Evolutionary conservation across 2,888 invertebrate genomes (phyloP).

Genomic region (Acrocyrtus sp.): DNA sequence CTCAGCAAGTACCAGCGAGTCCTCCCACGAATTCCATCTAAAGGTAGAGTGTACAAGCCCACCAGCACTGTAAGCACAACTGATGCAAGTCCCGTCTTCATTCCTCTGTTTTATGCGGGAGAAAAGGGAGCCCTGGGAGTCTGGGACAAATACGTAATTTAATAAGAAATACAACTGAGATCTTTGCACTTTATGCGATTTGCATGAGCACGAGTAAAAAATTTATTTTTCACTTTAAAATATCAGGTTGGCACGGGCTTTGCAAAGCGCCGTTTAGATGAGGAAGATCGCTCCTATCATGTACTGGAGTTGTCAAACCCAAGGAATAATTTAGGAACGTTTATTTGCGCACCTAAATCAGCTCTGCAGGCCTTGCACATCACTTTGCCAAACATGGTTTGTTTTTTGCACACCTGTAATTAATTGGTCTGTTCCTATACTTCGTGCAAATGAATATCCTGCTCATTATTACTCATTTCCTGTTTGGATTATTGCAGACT

Average conservation of each 20-base stretch:
- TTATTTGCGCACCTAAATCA: slow-evolving; percentile 40
- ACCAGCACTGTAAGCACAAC: slow-evolving; percentile 13
- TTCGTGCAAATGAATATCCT: too few species aligned
- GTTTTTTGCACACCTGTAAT: too few species aligned
- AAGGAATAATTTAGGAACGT: slow-evolving; percentile 37
- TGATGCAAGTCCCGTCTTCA: slow-evolving; percentile 36
- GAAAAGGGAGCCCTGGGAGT: slow-evolving; percentile 52
- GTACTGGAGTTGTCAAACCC: slow-evolving; percentile 46
- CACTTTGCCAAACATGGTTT: slow-evolving; percentile 58
- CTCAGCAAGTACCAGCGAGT: slow-evolving; percentile 6
- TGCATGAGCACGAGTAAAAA: too few species aligned
- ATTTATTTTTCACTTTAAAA: too few species aligned
- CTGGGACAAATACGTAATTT: slow-evolving; percentile 57
- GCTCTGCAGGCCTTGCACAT: slow-evolving; percentile 48
- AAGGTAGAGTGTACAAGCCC: slow-evolving; percentile 18
- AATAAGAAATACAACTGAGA: neutral
- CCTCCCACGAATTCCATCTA: slow-evolving; percentile 12
- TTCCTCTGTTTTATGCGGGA: slow-evolving; percentile 55
- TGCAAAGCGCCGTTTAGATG: slow-evolving; percentile 49
- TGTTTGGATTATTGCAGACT: too few species aligned
- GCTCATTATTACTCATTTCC: too few species aligned
- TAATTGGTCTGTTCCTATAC: too few species aligned
- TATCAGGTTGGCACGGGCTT: slow-evolving; percentile 42
- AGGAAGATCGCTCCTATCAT: slow-evolving; percentile 29
- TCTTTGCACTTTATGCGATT: too few species aligned